Conservation (phyloP, 2,888 invertebrate species). For the Drosophila suboccidentalis region DNA sequence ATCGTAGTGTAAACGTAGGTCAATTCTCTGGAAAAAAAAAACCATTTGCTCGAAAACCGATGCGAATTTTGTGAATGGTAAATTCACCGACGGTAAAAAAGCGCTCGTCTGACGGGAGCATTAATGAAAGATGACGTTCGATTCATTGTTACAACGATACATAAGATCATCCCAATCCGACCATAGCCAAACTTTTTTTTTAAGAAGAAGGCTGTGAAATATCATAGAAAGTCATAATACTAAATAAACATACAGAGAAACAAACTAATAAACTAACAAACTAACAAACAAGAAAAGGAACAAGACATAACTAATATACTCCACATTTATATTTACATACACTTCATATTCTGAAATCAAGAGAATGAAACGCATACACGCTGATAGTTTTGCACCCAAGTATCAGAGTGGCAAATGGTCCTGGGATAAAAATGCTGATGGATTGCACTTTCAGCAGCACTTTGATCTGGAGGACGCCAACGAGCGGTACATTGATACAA, state of each 20-base stretch:
- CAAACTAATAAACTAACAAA: background rate
- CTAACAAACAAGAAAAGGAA: background rate
- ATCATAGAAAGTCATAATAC: background rate
- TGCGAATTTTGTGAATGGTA: no score
- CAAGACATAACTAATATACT: constrained; percentile 1
- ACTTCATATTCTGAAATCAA: background rate
- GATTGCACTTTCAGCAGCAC: constrained; percentile 59
- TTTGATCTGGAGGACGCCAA: constrained; percentile 42
- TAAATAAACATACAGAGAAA: background rate
- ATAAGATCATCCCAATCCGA: no score
- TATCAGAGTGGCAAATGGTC: constrained; percentile 80
- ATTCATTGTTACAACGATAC: no score
- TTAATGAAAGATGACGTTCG: no score
- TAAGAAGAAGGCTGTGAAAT: background rate
- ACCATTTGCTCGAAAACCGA: no score
- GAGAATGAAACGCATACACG: constrained; percentile 47
- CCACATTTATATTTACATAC: background rate
- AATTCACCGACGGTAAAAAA: no score
- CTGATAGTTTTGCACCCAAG: constrained; percentile 75
- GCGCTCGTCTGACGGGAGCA: no score
- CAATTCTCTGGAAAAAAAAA: no score
- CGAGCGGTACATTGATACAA: constrained; percentile 62
- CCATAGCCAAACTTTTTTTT: no score
- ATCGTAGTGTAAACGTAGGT: no score
- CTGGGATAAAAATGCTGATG: constrained; percentile 69